Evolutionary conservation across 2,797 vertebrate genomes (phyloP).

Genomic region (Ceryle rudis): DNA sequence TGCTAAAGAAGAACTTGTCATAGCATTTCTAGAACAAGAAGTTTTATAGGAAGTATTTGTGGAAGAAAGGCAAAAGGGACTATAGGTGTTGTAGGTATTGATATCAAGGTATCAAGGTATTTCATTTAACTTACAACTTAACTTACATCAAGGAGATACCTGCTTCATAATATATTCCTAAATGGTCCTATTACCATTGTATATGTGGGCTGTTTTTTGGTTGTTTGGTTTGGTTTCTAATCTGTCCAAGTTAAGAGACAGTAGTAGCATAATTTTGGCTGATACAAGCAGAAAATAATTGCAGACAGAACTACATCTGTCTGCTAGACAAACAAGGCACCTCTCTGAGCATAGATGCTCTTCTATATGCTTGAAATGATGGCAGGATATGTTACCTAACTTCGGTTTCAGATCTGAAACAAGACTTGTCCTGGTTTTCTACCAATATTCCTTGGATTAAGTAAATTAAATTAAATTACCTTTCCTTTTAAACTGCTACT

Average conservation of each 20-base stretch:
- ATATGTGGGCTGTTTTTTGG: rapidly evolving
- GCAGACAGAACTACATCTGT: neutral
- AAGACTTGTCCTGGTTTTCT: neutral
- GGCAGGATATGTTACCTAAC: neutral
- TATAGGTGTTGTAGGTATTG: neutral
- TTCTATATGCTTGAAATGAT: neutral
- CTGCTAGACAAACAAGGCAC: neutral
- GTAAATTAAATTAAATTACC: neutral
- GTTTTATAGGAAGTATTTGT: neutral
- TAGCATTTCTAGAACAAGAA: neutral
- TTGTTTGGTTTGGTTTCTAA: neutral
- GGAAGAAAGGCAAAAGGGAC: neutral
- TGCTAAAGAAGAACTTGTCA: neutral
- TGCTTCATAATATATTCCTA: neutral
- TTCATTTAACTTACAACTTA: neutral
- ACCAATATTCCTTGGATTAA: neutral
- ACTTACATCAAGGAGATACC: neutral
- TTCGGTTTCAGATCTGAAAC: neutral
- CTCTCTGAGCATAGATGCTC: neutral
- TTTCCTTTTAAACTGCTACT: neutral
- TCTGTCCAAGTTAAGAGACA: neutral
- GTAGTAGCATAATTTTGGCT: neutral
- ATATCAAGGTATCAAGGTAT: rapidly evolving
- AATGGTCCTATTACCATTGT: neutral
- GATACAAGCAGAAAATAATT: neutral